Base-by-base conservation (phyloP, 2,113 vertebrate genomes). In the Centrocercus urophasianus region DNA sequence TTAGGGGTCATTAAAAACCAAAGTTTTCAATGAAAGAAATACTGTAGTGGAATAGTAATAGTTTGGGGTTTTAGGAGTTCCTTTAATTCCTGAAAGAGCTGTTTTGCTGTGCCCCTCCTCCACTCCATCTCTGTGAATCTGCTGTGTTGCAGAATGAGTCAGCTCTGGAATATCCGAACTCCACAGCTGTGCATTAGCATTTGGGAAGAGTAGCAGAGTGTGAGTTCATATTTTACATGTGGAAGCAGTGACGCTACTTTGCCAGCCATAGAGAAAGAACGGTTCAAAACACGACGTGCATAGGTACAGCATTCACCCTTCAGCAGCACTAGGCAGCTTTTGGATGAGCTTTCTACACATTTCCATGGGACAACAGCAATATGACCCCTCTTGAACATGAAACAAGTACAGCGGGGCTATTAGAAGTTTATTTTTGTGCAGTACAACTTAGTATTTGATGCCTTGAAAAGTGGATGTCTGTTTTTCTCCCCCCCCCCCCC, bases 101-200 rank as follows among this genome's bases (percentile, higher is more conserved):
- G 1, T 93, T 95, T 63, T 66, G 80, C 80, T 14, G 9, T 1
- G 90, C 95, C 93, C 95, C 95, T 97, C 95, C 95, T 97, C 95
- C 93, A 42, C n/a, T 21, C 8, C 59, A 4, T 40, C 67, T 19
- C 87, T 38, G 78, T 52, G 94, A 69, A 83, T 95, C 76, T 94
- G 93, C 94, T 72, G 89, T 25, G 90, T 38, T 93, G 96, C 94
- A 79, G 91, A 71, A 75, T 96, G 96, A 97, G 95, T 97, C 95
- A 96, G 94, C 95, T 89, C 93, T 28, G 93, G 96, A 95, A 27
- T 85, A 94, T 93, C 95, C 90, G 24, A n/a, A 32, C 71, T 63
- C 32, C 94, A 90, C 96, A 97, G 95, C 96, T 97, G 95, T 94
- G 95, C 94, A 91, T 94, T 94, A 93, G 94, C 95, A 93, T 94